phyloP scores from a whole-genome alignment of 2,113 vertebrate genomes.

The Patagioenas fasciata region DNA sequence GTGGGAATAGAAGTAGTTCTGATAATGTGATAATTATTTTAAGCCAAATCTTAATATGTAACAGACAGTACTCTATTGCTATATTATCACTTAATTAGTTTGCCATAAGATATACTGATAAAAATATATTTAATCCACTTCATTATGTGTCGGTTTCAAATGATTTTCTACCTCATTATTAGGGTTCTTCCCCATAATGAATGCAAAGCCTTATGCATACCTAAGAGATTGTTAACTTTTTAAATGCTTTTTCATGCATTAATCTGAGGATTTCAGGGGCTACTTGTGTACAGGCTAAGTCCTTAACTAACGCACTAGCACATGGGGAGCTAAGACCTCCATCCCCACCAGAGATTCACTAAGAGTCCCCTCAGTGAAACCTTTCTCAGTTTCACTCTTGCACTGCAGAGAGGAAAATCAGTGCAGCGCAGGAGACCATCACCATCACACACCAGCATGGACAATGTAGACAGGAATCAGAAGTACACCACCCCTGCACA shows the following conservation, averaged over 20 bases:
- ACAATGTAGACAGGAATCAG: accelerated
- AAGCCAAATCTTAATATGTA: constrained; percentile 18
- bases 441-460: background rate
- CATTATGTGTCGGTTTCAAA: background rate
- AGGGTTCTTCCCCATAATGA: background rate
- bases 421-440: background rate
- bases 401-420: background rate
- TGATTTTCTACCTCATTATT: background rate
- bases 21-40: constrained; percentile 41
- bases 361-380: background rate
- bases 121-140: constrained; percentile 10
- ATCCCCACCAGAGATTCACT: background rate
- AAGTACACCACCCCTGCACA: background rate
- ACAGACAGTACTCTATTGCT: background rate
- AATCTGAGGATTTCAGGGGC: background rate
- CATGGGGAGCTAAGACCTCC: background rate
- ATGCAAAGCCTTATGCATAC: background rate
- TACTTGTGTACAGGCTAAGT: background rate
- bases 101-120: constrained; percentile 17
- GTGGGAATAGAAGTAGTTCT: background rate
- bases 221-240: background rate
- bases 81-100: constrained; percentile 32
- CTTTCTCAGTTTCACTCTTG: background rate
- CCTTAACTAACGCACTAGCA: background rate
- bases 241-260: background rate